Conservation (phyloP, 2,888 invertebrate genomes). For the Habrosyne pyritoides region DNA sequence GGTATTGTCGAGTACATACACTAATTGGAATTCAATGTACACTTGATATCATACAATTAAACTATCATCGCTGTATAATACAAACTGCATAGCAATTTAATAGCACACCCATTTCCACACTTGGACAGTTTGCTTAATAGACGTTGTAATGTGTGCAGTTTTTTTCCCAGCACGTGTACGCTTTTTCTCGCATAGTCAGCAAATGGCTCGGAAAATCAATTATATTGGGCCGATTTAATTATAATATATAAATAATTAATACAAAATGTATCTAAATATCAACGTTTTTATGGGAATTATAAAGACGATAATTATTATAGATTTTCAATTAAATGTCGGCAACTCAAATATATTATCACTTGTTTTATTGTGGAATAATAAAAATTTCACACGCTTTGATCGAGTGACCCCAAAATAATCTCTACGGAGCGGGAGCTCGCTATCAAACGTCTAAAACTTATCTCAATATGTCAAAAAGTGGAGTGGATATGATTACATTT, state of each 20-base stretch:
- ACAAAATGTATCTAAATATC: constrained; percentile 19
- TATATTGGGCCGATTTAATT: constrained; percentile 29
- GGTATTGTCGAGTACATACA: too few relatives aligned
- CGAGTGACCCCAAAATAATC: constrained; percentile 24
- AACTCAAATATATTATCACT: neutral
- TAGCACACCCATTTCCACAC: constrained; percentile 40
- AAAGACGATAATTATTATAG: neutral
- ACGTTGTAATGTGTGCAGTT: constrained; percentile 38
- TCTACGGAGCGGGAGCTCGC: constrained; percentile 22
- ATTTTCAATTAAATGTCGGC: neutral
- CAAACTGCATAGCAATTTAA: constrained; percentile 31
- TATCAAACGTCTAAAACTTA: constrained; percentile 55
- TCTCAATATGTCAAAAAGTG: constrained; percentile 42
- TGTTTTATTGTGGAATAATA: neutral
- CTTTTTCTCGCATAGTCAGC: constrained; percentile 37
- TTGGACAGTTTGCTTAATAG: constrained; percentile 45
- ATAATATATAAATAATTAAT: constrained; percentile 14
- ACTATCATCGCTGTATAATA: constrained; percentile 25
- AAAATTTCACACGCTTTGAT: constrained; percentile 33
- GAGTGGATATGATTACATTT: constrained; percentile 4
- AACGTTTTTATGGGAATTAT: neutral
- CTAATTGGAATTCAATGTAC: neutral
- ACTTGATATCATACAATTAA: constrained; percentile 20
- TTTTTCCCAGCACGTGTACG: constrained; percentile 41
- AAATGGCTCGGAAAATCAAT: constrained; percentile 55